phyloP scores from a whole-genome alignment of 2,113 vertebrate species.

The Takifugu flavidus region DNA sequence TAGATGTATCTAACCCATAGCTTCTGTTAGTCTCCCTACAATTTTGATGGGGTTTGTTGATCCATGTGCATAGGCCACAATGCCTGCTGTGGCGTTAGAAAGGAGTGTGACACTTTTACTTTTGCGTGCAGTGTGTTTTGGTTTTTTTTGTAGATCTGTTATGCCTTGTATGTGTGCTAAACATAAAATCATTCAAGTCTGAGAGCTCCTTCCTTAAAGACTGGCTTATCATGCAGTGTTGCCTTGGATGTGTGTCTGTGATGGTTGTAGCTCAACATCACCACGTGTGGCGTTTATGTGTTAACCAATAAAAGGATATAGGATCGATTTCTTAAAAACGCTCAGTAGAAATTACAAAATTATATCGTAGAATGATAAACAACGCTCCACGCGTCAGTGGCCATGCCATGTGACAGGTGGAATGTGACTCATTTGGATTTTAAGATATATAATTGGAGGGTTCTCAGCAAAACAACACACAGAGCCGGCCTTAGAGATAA shows the following conservation, averaged over 20 bases:
- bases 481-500: slow-evolving; percentile 9
- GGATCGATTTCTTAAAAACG: slow-evolving; percentile 8
- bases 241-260: slow-evolving; percentile 62
- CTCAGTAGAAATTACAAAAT: too few relatives aligned
- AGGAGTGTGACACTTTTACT: slow-evolving; percentile 52
- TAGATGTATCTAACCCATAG: slow-evolving; percentile 69
- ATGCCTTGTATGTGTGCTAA: slow-evolving; percentile 63
- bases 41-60: slow-evolving; percentile 64
- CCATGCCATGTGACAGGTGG: slow-evolving; percentile 2
- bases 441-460: not conserved
- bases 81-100: slow-evolving; percentile 70
- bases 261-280: slow-evolving; percentile 60
- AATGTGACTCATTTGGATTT: slow-evolving; percentile 2
- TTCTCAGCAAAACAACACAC: slow-evolving; percentile 1
- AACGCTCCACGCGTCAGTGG: slow-evolving; percentile 2
- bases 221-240: slow-evolving; percentile 40
- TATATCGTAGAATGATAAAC: not conserved
- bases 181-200: slow-evolving; percentile 37
- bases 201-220: slow-evolving; percentile 35
- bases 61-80: slow-evolving; percentile 72
- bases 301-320: too few relatives aligned
- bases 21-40: slow-evolving; percentile 66
- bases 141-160: slow-evolving; percentile 49
- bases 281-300: slow-evolving; percentile 27
- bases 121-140: slow-evolving; percentile 63